Evolutionary conservation across 2,888 invertebrate genomes (phyloP).

Genomic region (Heliconius erato): DNA sequence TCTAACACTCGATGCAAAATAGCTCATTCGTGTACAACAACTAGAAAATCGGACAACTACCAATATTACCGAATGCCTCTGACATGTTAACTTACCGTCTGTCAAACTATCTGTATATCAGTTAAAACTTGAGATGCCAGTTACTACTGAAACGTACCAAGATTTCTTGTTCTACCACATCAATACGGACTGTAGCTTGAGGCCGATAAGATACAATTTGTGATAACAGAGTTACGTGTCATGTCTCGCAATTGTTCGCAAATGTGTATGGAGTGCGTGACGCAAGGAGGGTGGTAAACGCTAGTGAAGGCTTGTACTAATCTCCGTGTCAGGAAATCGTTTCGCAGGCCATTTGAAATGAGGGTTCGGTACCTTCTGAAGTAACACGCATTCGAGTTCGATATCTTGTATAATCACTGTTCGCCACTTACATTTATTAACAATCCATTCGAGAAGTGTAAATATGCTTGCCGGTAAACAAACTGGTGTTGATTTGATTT

Average conservation of each 20-base stretch:
- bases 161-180: conserved; percentile 42
- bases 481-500: neutral
- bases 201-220: conserved; percentile 47
- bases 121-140: conserved; percentile 59
- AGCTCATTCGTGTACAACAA: conserved; percentile 55
- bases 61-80: conserved; percentile 71
- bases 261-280: conserved; percentile 80
- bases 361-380: conserved; percentile 72
- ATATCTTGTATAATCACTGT: conserved; percentile 80
- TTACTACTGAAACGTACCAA: conserved; percentile 30
- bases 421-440: conserved; percentile 69
- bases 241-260: conserved; percentile 68
- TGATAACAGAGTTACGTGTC: conserved; percentile 59
- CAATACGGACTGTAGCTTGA: conserved; percentile 66
- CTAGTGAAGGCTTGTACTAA: conserved; percentile 85
- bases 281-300: conserved; percentile 83
- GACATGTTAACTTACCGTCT: conserved; percentile 85
- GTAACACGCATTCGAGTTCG: conserved; percentile 81
- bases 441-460: conserved; percentile 59
- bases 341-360: conserved; percentile 85
- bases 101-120: conserved; percentile 80
- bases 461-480: conserved; percentile 5
- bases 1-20: conserved; percentile 19
- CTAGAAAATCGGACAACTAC: conserved; percentile 75
- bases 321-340: conserved; percentile 86